These are phyloP conservation scores for Macaria notata DNA, from an alignment of 2,888 invertebrate genomes.

Conservation along the genomic window DNA sequence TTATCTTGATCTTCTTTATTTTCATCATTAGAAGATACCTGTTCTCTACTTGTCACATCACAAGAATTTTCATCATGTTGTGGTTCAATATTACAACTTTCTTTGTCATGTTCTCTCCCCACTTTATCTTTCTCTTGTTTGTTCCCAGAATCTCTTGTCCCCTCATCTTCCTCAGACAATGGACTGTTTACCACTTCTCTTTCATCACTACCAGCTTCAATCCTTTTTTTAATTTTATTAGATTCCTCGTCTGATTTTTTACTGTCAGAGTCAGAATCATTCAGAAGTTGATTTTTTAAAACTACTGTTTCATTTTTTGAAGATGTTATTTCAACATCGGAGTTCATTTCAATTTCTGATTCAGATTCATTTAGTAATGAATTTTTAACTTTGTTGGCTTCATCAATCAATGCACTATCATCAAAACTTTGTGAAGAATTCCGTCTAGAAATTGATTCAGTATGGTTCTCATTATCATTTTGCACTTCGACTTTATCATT, in stretches of 20 bases:
- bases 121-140: no score
- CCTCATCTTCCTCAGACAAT: no score
- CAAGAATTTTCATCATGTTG: no score
- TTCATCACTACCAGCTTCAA: background rate
- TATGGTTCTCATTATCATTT: conserved; percentile 1
- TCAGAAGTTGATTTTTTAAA: conserved; percentile 39
- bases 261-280: conserved; percentile 44
- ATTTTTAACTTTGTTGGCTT: conserved; percentile 39
- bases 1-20: no score
- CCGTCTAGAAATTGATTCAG: conserved; percentile 10
- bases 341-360: conserved; percentile 28
- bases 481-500: conserved; percentile 8
- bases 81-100: no score
- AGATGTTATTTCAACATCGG: background rate
- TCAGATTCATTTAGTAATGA: conserved; percentile 46
- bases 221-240: conserved; percentile 1
- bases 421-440: conserved; percentile 9
- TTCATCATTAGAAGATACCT: no score
- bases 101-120: no score
- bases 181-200: background rate
- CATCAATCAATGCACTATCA: conserved; percentile 17
- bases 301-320: conserved; percentile 10
- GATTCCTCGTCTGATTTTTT: conserved; percentile 2
- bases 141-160: no score
- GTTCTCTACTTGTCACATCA: no score